Base-by-base conservation (phyloP, 2,113 vertebrate species). In the Fulica atra region DNA sequence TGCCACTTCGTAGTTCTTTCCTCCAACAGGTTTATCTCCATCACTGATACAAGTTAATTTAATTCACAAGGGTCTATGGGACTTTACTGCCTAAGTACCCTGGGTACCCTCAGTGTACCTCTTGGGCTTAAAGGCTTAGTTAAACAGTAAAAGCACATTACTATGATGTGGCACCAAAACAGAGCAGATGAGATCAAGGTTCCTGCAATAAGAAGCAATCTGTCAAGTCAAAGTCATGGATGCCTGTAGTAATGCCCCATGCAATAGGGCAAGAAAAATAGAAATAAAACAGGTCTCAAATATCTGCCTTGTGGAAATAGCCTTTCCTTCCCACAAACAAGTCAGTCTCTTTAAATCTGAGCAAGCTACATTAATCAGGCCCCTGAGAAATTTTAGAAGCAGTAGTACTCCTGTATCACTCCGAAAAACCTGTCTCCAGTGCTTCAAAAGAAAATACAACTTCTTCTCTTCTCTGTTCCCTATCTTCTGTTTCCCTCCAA, bases 311-410 rank as follows among this genome's bases (percentile, higher is more conserved):
- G 25, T 36, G 16, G 68, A 90, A 91, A 86, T 17, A 46, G 6
- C 63, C 21, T 81, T 80, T 83, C 11, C 16, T 69, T 93, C 28
- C 42, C 46, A 68, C 56, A 88, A 73, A 69, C 13, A n/a, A 6
- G 2, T 88, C 48, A 33, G 15, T 24, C 21, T 80, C n/a, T 90
- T 69, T 88, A 88, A 95, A 94, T 25, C 16, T 38, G 48, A 78
- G 73, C 38, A 85, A 93, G 35, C 28, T 56, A 66, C 56, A 17
- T 9, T 78, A 50, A 92, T 84, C 63, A 86, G 78, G 42, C 5
- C 36, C 19, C 56, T 66, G 38, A 78, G 77, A 93, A 88, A 96
- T 83, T 93, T 93, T 88, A 83, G 86, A 77, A 90, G 60, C 59
- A 73, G 74, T 80, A 91, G 63, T 73, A 20, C 13, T 80, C 35